Evolutionary conservation across 2,797 vertebrate species (phyloP).

Genomic region (Pagetopsis macropterus): DNA sequence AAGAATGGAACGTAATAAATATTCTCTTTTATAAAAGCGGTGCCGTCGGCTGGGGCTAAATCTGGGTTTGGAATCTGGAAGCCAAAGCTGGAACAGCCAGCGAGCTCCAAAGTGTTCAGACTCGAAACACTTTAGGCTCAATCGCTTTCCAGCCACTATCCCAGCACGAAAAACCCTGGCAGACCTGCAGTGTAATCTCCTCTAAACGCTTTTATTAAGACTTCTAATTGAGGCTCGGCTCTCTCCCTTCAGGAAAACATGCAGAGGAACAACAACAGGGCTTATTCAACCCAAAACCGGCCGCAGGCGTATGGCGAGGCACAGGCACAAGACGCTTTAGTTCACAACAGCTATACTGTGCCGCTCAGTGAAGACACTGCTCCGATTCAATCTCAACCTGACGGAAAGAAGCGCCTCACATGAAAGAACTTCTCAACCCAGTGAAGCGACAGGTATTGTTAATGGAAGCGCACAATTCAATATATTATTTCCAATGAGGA

Average conservation of each 20-base stretch:
- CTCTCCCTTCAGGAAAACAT: slow-evolving; percentile 69
- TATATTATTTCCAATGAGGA: slow-evolving; percentile 45
- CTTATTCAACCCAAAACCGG: slow-evolving; percentile 67
- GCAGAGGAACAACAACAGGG: slow-evolving; percentile 67
- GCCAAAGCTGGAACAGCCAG: slow-evolving; percentile 31
- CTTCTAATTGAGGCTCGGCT: slow-evolving; percentile 76
- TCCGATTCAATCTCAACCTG: slow-evolving; percentile 39
- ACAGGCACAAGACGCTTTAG: slow-evolving; percentile 40
- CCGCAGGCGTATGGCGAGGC: slow-evolving; percentile 51
- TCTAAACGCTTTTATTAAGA: slow-evolving; percentile 80
- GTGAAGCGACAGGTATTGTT: slow-evolving; percentile 36
- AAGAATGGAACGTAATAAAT: slow-evolving; percentile 42
- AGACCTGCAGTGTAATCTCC: slow-evolving; percentile 76
- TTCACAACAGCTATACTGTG: slow-evolving; percentile 35
- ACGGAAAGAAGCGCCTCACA: slow-evolving; percentile 35
- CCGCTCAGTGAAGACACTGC: slow-evolving; percentile 22
- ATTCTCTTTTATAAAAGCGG: slow-evolving; percentile 34
- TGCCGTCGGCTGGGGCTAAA: slow-evolving; percentile 23
- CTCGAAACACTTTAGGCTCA: slow-evolving; percentile 53
- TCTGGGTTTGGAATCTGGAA: slow-evolving; percentile 44
- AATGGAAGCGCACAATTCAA: slow-evolving; percentile 40
- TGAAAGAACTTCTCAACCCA: slow-evolving; percentile 30
- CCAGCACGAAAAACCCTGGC: slow-evolving; percentile 65
- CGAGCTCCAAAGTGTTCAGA: slow-evolving; percentile 46
- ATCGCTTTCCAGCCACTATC: slow-evolving; percentile 66